Conservation (phyloP, 92 coral and sea anemone genomes). For the Zoanthus sansibaricus region DNA sequence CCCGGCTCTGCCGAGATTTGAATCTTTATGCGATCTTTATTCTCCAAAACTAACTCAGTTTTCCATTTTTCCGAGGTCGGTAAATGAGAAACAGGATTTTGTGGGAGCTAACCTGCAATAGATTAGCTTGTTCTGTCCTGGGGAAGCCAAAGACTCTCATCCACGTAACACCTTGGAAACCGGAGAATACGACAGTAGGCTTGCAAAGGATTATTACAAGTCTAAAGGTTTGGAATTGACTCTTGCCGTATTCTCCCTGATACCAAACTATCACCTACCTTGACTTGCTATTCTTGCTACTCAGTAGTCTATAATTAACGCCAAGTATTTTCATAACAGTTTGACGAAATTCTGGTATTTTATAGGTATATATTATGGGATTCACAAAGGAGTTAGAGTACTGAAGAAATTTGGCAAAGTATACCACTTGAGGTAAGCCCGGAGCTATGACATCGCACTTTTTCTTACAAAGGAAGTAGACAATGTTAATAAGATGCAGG, state of each 20-base stretch:
- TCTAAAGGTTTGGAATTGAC: neutral
- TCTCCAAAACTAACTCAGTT: no score
- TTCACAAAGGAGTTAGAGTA: conserved; percentile 34
- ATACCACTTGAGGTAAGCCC: conserved; percentile 21
- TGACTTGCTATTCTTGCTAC: conserved; percentile 35
- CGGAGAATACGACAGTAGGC: no score
- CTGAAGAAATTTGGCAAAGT: conserved; percentile 44
- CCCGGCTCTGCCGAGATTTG: no score
- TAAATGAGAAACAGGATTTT: no score
- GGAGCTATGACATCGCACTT: neutral
- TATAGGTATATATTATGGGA: conserved; percentile 42
- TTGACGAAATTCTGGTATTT: conserved; percentile 40
- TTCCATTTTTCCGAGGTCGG: no score
- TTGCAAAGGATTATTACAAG: no score
- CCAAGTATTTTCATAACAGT: conserved; percentile 36
- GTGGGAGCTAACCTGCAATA: no score
- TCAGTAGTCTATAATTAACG: conserved; percentile 23
- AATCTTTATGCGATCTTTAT: no score
- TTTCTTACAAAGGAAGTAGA: conserved; percentile 23
- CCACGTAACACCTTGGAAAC: no score
- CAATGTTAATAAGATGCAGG: conserved; percentile 33
- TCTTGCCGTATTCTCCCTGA: neutral
- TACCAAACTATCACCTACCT: neutral
- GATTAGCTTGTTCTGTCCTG: no score
- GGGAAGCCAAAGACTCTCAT: no score